phyloP scores from a whole-genome alignment of 2,888 invertebrate genomes.

The Scotopteryx bipunctaria region DNA sequence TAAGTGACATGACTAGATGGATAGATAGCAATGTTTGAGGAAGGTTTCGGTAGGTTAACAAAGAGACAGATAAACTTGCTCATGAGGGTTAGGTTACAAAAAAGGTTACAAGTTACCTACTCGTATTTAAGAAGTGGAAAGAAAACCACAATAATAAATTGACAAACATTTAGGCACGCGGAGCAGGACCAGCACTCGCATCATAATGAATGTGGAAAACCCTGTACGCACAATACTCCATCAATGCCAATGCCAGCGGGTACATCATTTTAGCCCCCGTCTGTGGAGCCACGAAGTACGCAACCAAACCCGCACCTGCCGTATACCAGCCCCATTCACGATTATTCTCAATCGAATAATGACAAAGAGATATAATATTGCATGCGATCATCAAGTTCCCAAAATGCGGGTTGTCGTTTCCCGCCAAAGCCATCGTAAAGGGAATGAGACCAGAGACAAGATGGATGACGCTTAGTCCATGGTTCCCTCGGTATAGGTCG shows the following conservation, averaged over 20 bases:
- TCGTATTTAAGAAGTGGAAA: background rate
- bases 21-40: too few relatives aligned
- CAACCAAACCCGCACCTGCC: conserved; percentile 56
- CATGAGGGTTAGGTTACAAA: too few relatives aligned
- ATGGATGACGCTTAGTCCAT: conserved; percentile 51
- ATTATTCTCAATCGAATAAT: conserved; percentile 52
- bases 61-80: too few relatives aligned
- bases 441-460: conserved; percentile 66
- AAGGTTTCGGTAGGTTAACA: too few relatives aligned
- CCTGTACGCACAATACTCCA: conserved; percentile 66
- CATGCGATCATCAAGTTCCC: conserved; percentile 60
- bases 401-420: conserved; percentile 53
- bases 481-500: conserved; percentile 55
- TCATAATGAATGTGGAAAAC: conserved; percentile 43
- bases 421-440: conserved; percentile 56
- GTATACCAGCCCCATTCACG: conserved; percentile 66
- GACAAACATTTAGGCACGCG: background rate
- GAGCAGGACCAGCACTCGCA: background rate
- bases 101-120: too few relatives aligned
- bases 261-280: conserved; percentile 53
- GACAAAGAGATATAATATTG: conserved; percentile 59
- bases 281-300: conserved; percentile 56
- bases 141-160: background rate
- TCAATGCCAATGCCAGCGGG: conserved; percentile 58
- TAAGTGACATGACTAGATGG: too few relatives aligned